Conservation (phyloP, 2,797 vertebrate genomes). For the Malurus splendens region DNA sequence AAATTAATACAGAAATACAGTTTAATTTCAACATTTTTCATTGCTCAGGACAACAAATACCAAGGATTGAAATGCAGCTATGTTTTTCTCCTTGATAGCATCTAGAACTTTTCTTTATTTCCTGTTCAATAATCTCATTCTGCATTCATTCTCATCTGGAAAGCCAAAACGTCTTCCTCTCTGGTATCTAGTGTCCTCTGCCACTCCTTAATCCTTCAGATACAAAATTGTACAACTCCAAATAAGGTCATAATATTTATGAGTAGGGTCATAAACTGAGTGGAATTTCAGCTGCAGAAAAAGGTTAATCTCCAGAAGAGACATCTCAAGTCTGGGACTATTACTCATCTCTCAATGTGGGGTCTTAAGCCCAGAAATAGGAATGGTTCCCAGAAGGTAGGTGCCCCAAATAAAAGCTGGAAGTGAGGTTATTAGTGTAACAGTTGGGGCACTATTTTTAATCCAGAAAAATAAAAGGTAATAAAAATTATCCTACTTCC, state of each 20-base stretch:
- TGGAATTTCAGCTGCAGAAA: neutral
- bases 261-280: neutral
- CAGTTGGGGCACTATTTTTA: neutral
- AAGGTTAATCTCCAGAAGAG: neutral
- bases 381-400: neutral
- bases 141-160: neutral
- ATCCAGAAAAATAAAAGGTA: neutral
- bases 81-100: neutral
- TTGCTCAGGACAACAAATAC: neutral
- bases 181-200: neutral
- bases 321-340: neutral
- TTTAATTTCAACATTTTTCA: neutral
- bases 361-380: neutral
- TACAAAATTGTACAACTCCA: neutral
- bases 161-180: neutral
- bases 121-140: neutral
- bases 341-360: neutral
- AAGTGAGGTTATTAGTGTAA: neutral
- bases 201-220: neutral
- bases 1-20: neutral
- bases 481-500: neutral
- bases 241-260: neutral
- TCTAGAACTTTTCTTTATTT: neutral
- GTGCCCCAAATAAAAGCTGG: neutral
- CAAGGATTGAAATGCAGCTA: neutral